Evolutionary conservation across 1,140 invertebrate genomes (phyloP), one percentile per base, ranked within the genome.

Genomic region (Watersipora subatra): DNA sequence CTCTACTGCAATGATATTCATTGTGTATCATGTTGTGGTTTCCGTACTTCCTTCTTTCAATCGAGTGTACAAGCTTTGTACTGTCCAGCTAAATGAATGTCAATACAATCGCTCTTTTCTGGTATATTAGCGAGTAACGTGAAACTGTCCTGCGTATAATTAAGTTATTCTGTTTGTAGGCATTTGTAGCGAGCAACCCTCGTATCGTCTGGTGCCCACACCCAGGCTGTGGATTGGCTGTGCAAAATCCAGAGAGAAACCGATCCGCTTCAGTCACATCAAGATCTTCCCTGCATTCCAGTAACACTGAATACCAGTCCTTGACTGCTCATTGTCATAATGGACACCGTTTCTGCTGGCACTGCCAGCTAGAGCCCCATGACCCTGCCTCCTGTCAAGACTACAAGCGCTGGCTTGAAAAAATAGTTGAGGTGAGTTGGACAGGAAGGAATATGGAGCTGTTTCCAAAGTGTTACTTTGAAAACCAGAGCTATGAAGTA

Each of bases 271-370:
- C 63, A 20, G 64, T 70, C 58, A 46, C 61, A 24, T 34, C 68
- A 67, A 19, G 25, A 29, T 66, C 34, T 55, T 64, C 26, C 64
- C 66, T 3, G 57, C 59, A 27, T 63, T 55, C 30, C 67, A 67
- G 62, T 67, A 75, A 27, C 71, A 72, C 1, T 69, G 64, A 46
- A 56, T 78, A 80, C 29, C 84, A 84, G 15, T 87, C 86, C 1
- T 84, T 86, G 68, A 84, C 86, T 26, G 87, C 88, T n/a, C 86
- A 88, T 74, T 88, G 87, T 76, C 86, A 86, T 17, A 85, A 84
- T 73, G 85, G 86, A 24, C 87, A 88, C 76, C 86, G 86, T 74
- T 88, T 88, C 75, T 88, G 87, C 72, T 88, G 87, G 87, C 84
- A 85, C 64, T 86, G 85, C 73, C 68, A 82, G 64, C 84, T 84